These are phyloP conservation scores for Alligator mississippiensis DNA, from an alignment of 2,113 vertebrate genomes.

Conservation along the genomic window DNA sequence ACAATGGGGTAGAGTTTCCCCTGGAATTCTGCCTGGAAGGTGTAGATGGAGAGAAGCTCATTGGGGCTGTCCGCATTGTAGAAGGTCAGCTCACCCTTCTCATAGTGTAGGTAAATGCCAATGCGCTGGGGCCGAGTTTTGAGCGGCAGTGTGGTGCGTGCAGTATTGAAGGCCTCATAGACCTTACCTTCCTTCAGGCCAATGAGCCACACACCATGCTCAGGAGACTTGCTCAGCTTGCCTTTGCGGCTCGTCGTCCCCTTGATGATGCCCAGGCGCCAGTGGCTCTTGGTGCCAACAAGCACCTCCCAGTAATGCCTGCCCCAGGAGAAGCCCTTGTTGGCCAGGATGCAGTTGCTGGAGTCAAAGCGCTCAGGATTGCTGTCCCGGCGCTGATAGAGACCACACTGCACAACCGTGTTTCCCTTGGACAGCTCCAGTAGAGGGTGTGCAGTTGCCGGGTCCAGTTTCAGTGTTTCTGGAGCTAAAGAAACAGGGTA, in stretches of 20 bases:
- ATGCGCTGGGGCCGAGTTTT: slow-evolving; percentile 71
- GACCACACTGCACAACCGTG: slow-evolving; percentile 80
- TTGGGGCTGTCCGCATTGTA: slow-evolving; percentile 80
- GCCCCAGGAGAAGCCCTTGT: slow-evolving; percentile 84
- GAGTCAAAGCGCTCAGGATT: slow-evolving; percentile 84
- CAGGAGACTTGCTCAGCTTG: slow-evolving; percentile 84
- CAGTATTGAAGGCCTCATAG: slow-evolving; percentile 84
- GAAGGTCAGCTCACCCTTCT: slow-evolving; percentile 82
- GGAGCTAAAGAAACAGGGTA: slow-evolving; percentile 71
- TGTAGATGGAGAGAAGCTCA: slow-evolving; percentile 82
- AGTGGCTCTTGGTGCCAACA: slow-evolving; percentile 84
- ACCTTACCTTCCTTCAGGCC: slow-evolving; percentile 84
- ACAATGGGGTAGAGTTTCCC: slow-evolving; percentile 88
- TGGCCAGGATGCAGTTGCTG: slow-evolving; percentile 85
- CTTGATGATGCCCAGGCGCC: slow-evolving; percentile 86
- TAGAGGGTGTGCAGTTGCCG: slow-evolving; percentile 83
- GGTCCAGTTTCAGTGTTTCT: slow-evolving; percentile 83
- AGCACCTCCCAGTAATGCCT: slow-evolving; percentile 90
- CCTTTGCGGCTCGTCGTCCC: slow-evolving; percentile 82
- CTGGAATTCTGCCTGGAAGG: slow-evolving; percentile 85
- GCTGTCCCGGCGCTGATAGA: slow-evolving; percentile 76
- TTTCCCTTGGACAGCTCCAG: slow-evolving; percentile 82
- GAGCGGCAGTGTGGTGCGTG: slow-evolving; percentile 75
- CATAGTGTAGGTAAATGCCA: slow-evolving; percentile 85
- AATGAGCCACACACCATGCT: slow-evolving; percentile 84